phyloP scores from a whole-genome alignment of 2,113 vertebrate genomes.

The Semicossyphus pulcher region DNA sequence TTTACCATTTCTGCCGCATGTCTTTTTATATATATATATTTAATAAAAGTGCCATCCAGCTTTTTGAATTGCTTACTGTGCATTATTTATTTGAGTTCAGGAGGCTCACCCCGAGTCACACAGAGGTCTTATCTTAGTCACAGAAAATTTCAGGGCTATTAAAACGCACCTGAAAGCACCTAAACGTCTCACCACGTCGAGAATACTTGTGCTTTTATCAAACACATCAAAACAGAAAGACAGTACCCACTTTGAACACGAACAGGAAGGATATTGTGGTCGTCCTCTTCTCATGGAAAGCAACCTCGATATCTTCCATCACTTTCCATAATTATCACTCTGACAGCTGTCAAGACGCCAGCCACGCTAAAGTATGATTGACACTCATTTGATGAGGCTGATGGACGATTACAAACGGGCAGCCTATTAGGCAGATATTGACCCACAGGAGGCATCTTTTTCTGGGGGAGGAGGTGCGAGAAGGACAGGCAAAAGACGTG shows the following conservation, averaged over 20 bases:
- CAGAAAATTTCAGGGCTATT: not conserved
- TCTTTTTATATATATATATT: constrained; percentile 33
- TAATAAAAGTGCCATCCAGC: constrained; percentile 69
- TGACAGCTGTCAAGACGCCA: constrained; percentile 61
- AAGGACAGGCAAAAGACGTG: constrained; percentile 55
- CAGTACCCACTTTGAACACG: constrained; percentile 39
- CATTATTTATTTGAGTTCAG: not conserved
- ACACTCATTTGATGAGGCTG: constrained; percentile 57
- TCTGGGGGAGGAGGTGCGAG: constrained; percentile 3
- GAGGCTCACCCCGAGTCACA: not conserved
- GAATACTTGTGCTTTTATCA: not conserved
- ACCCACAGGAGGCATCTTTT: constrained; percentile 25
- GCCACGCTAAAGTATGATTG: constrained; percentile 49
- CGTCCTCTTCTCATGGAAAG: constrained; percentile 82
- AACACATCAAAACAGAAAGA: not conserved
- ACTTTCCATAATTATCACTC: constrained; percentile 80
- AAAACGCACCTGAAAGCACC: constrained; percentile 12
- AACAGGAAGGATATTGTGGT: constrained; percentile 87
- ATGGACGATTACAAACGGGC: constrained; percentile 56
- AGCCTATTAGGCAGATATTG: constrained; percentile 48
- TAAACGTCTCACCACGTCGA: not conserved
- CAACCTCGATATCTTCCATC: constrained; percentile 78
- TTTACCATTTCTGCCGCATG: constrained; percentile 45
- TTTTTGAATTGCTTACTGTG: not conserved
- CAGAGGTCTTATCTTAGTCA: not conserved